phyloP scores from a whole-genome alignment of 2,888 invertebrate species.

The Amphipyra tragopoginis region DNA sequence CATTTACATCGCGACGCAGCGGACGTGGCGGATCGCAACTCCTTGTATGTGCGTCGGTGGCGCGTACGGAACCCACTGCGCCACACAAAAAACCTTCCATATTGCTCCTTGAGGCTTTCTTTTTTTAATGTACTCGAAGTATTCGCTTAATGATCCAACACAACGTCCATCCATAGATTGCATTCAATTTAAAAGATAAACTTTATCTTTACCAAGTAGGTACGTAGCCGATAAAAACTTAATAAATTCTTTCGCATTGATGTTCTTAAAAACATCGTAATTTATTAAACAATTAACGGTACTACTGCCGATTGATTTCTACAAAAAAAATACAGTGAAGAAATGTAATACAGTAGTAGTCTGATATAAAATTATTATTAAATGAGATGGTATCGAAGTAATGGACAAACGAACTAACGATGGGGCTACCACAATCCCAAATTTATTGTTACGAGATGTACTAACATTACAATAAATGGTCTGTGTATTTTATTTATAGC shows the following conservation, averaged over 20 bases:
- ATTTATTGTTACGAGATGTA: conserved; percentile 19
- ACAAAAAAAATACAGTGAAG: not conserved
- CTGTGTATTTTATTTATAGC: conserved; percentile 16
- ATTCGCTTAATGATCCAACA: conserved; percentile 80
- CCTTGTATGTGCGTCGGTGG: conserved; percentile 81
- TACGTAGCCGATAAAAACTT: conserved; percentile 50
- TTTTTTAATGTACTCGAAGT: conserved; percentile 78
- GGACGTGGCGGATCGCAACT: conserved; percentile 82
- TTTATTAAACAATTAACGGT: conserved; percentile 37
- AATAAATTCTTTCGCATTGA: conserved; percentile 34
- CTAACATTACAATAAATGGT: conserved; percentile 20
- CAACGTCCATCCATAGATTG: conserved; percentile 73
- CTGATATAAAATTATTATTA: not conserved
- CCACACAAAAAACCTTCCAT: conserved; percentile 83
- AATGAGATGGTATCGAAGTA: not conserved
- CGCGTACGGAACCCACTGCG: conserved; percentile 80
- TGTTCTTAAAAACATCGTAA: conserved; percentile 30
- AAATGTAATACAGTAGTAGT: not conserved
- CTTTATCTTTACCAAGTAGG: conserved; percentile 55
- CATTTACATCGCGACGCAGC: conserved; percentile 86
- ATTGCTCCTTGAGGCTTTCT: conserved; percentile 79
- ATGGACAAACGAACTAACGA: conserved; percentile 9
- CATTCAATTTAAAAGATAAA: conserved; percentile 73
- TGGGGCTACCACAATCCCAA: conserved; percentile 3
- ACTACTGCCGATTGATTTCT: conserved; percentile 5